Percentiles rank a stretch among this genome's conserved stretches.
These are phyloP conservation scores for Falco peregrinus DNA, from an alignment of 2,797 vertebrate genomes.

Conservation along the genomic window DNA sequence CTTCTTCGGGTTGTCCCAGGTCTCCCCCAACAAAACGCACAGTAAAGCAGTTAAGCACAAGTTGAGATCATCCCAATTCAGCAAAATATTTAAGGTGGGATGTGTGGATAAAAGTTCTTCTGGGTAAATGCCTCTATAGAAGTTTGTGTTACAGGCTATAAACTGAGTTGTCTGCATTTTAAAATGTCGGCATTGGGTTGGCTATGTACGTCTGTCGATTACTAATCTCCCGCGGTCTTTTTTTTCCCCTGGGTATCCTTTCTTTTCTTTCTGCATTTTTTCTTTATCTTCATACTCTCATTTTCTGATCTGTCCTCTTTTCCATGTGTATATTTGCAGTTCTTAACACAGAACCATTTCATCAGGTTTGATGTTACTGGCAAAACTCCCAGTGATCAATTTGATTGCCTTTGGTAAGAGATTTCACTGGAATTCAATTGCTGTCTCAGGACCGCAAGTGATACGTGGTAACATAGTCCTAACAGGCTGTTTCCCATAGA, in stretches of 20 bases:
- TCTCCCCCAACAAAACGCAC: neutral
- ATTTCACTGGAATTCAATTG: constrained; percentile 13
- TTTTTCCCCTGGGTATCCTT: neutral
- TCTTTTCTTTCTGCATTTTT: neutral
- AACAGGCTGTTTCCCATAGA: neutral
- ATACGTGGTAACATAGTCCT: neutral
- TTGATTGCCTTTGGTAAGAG: constrained; percentile 29
- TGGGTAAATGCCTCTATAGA: neutral
- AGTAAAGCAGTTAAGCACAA: neutral
- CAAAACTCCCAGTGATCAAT: neutral
- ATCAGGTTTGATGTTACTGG: neutral
- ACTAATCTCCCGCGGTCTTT: neutral
- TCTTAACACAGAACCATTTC: constrained; percentile 16
- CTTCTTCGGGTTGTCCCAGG: neutral
- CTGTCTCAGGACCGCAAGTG: neutral
- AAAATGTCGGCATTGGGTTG: neutral
- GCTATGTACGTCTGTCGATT: neutral
- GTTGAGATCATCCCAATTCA: neutral
- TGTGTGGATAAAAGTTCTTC: neutral
- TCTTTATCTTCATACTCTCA: neutral
- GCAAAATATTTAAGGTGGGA: neutral
- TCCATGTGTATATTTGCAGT: neutral
- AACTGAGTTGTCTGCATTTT: neutral
- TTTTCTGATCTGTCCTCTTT: neutral
- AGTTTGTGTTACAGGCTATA: neutral